Base-by-base conservation (phyloP, 2,113 vertebrate genomes). In the Conger conger region DNA sequence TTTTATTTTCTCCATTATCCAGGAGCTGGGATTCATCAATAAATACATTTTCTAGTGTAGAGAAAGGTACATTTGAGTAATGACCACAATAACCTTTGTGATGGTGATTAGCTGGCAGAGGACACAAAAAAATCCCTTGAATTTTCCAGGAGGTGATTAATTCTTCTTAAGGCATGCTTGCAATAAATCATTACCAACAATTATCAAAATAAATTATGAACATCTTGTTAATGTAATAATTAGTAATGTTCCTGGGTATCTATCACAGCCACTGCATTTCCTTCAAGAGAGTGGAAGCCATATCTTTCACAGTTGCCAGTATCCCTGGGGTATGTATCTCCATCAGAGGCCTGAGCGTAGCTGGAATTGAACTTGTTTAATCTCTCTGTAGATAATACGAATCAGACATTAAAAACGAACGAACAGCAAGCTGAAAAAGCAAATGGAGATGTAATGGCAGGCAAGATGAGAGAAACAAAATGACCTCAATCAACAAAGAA, bases 361-460 rank as follows among this genome's bases (percentile, higher is more conserved):
- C 23, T 54, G 80, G 17, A 77, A 77, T 87, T 53, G 37, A 79
- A 81, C 38, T 37, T 35, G 35, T 68, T 78, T 87, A 87, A 87
- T 87, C 35, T 60, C 63, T 77, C 20, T 11, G 40, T 30, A 77
- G 36, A 53, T 50, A 27, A 63, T 76, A 35, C 17, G 30, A 73
- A 57, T 60, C 79, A 68, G 50, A 11, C 37, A 13, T 79, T 73
- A 36, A 23, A 82, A 80, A 76, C 13, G 30, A 33, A 33, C 35
- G 36, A 27, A 36, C 45, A 1, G 38, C 23, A 40, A 82, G 81
- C 86, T 84, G 78, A 50, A 82, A 84, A 86, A 89, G 89, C 83
- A 81, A 30, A 83, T 81, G 85, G 81, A 89, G 86, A 80, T 76
- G 77, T 90, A 91, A 91, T 88, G 87, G 87, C 88, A 88, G 88